Percentiles rank a stretch among this genome's conserved stretches.
Conservation (phyloP, 2,113 vertebrate species). For the Pardalotus punctatus region DNA sequence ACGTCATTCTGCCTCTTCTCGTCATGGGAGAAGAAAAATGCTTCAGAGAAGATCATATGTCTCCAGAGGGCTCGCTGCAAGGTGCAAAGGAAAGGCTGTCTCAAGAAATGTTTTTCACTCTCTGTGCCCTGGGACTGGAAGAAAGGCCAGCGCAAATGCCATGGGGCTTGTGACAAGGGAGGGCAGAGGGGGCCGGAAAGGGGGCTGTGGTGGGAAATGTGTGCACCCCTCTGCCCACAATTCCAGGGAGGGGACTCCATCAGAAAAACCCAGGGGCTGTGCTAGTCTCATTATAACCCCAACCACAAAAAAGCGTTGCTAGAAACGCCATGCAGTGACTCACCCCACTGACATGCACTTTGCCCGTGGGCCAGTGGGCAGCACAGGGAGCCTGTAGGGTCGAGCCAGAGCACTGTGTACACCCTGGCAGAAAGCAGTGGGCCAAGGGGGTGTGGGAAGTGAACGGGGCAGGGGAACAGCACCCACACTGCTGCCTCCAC, state of each 20-base stretch:
- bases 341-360: fast-evolving
- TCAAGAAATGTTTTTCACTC: background rate
- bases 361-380: background rate
- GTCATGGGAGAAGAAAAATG: background rate
- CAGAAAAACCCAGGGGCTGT: background rate
- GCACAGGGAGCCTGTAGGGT: background rate
- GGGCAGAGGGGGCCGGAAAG: fast-evolving
- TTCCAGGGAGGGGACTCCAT: background rate
- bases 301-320: background rate
- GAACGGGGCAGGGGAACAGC: too few species aligned
- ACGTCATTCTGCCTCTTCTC: background rate
- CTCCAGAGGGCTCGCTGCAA: background rate
- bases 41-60: background rate
- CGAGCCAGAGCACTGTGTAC: fast-evolving
- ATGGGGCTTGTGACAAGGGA: fast-evolving
- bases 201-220: background rate
- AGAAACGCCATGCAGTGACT: background rate
- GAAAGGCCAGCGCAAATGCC: fast-evolving
- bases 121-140: fast-evolving
- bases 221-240: background rate
- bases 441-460: background rate
- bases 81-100: background rate
- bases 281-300: background rate
- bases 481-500: background rate
- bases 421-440: background rate